A percentile compares a stretch with the other conserved stretches of the same genome.
phyloP scores from a whole-genome alignment of 1,140 invertebrate genomes.

The Oppia nitens region DNA sequence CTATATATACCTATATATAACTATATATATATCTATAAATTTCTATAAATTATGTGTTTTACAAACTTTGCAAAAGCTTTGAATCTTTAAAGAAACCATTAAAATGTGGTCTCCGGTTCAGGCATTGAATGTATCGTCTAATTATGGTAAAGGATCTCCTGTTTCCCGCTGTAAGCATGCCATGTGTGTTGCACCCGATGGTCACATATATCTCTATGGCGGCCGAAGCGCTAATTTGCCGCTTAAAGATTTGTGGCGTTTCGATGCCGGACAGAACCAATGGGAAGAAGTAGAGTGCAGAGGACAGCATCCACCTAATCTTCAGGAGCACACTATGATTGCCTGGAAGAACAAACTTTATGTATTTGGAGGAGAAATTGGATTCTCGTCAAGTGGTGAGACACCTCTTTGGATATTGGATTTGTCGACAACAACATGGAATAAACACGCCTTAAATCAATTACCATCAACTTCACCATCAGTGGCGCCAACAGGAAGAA shows the following conservation, averaged over 20 bases:
- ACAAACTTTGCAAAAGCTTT: too few species aligned
- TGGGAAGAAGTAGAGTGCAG: slow-evolving; percentile 29
- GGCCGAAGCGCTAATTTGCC: slow-evolving; percentile 63
- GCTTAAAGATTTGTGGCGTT: slow-evolving; percentile 66
- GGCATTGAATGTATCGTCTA: neutral
- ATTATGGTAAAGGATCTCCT: slow-evolving; percentile 21
- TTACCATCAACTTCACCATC: slow-evolving; percentile 23
- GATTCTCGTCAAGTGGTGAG: slow-evolving; percentile 55
- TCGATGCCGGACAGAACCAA: slow-evolving; percentile 41
- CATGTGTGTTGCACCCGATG: slow-evolving; percentile 42
- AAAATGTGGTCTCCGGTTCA: slow-evolving; percentile 18
- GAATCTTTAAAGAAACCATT: too few species aligned
- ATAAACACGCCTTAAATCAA: slow-evolving; percentile 1
- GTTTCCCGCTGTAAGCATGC: slow-evolving; percentile 57
- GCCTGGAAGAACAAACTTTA: slow-evolving; percentile 49
- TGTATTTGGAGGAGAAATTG: slow-evolving; percentile 73
- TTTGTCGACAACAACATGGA: slow-evolving; percentile 29
- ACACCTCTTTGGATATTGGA: slow-evolving; percentile 75
- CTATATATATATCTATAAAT: too few species aligned
- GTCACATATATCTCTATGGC: slow-evolving; percentile 58
- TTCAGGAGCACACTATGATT: slow-evolving; percentile 69
- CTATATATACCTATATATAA: too few species aligned
- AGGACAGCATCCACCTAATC: slow-evolving; percentile 51
- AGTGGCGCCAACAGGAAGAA: slow-evolving; percentile 49
- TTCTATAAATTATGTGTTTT: too few species aligned